phyloP scores from a whole-genome alignment of 2,113 vertebrate species.

The Genyomyrus donnyi region DNA sequence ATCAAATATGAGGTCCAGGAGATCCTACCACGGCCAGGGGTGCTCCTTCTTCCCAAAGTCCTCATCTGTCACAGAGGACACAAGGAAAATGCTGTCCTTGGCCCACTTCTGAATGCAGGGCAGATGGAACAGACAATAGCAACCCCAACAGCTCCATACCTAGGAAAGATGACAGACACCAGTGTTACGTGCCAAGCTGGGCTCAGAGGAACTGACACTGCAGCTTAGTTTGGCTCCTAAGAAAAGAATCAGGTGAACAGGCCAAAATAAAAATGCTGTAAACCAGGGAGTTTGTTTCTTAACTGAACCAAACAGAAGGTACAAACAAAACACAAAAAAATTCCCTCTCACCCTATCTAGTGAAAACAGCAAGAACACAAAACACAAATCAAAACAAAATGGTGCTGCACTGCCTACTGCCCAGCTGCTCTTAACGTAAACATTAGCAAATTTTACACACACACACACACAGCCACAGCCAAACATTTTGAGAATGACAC shows the following conservation, averaged over 20 bases:
- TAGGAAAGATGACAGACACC: conserved; percentile 38
- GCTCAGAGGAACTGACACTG: not conserved
- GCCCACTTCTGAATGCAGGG: conserved; percentile 97
- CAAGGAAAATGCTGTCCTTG: conserved; percentile 82
- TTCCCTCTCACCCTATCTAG: not conserved
- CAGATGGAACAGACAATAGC: conserved; percentile 93
- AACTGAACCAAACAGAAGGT: not conserved
- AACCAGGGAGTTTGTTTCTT: not conserved
- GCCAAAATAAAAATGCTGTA: not conserved
- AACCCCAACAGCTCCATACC: conserved; percentile 92
- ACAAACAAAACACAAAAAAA: not conserved
- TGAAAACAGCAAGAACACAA: not conserved
- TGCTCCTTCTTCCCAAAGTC: conserved; percentile 84
- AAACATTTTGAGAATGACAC: too few species aligned
- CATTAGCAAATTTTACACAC: not conserved
- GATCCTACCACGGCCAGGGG: conserved; percentile 86
- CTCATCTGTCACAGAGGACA: conserved; percentile 80
- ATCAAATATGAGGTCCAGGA: not conserved
- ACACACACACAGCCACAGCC: too few species aligned
- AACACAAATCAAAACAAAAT: too few species aligned
- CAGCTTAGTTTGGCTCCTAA: not conserved
- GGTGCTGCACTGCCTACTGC: too few species aligned
- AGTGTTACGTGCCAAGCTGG: not conserved
- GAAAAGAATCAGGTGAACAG: too few species aligned
- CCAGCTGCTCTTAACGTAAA: not conserved